A percentile compares a stretch with the other conserved stretches of the same genome.
phyloP scores from a whole-genome alignment of 2,797 vertebrate genomes.

The Spondyliosoma cantharus region DNA sequence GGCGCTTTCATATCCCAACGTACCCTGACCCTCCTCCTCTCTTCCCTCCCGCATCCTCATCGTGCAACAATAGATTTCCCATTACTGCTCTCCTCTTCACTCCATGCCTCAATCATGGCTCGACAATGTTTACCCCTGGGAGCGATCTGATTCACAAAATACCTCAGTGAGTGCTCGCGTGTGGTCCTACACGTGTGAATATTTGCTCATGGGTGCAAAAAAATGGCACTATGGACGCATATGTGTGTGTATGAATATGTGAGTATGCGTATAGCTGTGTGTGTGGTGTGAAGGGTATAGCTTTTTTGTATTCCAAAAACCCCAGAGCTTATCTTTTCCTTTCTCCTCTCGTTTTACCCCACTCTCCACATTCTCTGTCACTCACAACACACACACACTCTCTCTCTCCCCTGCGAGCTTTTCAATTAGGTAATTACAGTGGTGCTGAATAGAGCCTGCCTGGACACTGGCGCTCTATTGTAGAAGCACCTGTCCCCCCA shows the following conservation, averaged over 20 bases:
- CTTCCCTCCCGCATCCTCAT: constrained; percentile 53
- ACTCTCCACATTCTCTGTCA: constrained; percentile 28
- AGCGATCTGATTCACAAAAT: constrained; percentile 60
- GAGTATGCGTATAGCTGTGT: not conserved
- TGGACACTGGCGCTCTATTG: constrained; percentile 79
- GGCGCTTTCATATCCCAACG: constrained; percentile 56
- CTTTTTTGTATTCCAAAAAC: constrained; percentile 52
- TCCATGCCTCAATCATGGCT: constrained; percentile 54
- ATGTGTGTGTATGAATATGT: not conserved
- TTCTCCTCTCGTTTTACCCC: constrained; percentile 34
- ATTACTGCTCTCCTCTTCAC: constrained; percentile 63
- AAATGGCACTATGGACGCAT: constrained; percentile 8
- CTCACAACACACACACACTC: constrained; percentile 1
- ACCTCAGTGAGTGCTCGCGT: not conserved
- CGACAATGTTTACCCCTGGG: constrained; percentile 63
- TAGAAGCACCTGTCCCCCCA: constrained; percentile 81
- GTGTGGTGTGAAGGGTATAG: constrained; percentile 19
- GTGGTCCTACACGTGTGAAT: not conserved
- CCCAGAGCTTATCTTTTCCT: constrained; percentile 59
- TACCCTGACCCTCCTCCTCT: constrained; percentile 55
- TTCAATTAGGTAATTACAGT: constrained; percentile 86
- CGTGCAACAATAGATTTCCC: constrained; percentile 76
- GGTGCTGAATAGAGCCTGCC: constrained; percentile 77
- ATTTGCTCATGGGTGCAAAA: constrained; percentile 37
- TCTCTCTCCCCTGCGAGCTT: constrained; percentile 70